Percentiles rank a stretch among this genome's conserved stretches.
These are phyloP conservation scores for Pitta sordida DNA, from an alignment of 2,113 vertebrate species.

Conservation along the genomic window DNA sequence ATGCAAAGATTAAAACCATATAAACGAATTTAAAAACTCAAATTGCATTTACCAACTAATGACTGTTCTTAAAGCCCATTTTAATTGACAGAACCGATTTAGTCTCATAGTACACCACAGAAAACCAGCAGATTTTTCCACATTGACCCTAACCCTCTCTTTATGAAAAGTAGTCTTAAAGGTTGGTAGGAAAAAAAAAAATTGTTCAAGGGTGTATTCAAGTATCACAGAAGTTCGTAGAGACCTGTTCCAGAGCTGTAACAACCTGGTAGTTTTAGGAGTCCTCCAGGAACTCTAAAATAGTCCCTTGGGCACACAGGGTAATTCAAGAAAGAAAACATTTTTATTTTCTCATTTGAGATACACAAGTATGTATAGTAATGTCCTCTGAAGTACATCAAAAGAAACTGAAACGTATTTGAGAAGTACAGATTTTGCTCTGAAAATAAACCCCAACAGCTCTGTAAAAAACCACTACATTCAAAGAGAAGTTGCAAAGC, in stretches of 20 bases:
- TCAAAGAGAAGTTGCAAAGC: background rate
- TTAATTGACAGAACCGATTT: background rate
- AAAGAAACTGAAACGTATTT: background rate
- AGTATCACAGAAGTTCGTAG: background rate
- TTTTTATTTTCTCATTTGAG: background rate
- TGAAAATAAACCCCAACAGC: background rate
- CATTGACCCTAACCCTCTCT: background rate
- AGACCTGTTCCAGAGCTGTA: slow-evolving; percentile 22
- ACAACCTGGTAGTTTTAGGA: slow-evolving; percentile 3
- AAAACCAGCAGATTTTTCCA: background rate
- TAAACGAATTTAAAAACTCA: background rate
- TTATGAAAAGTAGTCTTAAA: background rate
- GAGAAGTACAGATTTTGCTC: background rate
- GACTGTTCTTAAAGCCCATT: background rate
- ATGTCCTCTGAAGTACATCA: background rate
- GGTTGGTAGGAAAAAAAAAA: background rate
- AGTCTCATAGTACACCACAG: background rate
- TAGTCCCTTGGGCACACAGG: background rate
- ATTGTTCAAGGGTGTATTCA: background rate
- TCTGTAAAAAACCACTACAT: background rate
- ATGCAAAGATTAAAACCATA: background rate
- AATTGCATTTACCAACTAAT: background rate
- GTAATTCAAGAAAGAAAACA: background rate
- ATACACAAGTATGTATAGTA: background rate
- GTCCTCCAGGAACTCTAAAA: background rate